Base-by-base conservation (phyloP, 1,140 invertebrate genomes). In the Akabosia matsudoensis region DNA sequence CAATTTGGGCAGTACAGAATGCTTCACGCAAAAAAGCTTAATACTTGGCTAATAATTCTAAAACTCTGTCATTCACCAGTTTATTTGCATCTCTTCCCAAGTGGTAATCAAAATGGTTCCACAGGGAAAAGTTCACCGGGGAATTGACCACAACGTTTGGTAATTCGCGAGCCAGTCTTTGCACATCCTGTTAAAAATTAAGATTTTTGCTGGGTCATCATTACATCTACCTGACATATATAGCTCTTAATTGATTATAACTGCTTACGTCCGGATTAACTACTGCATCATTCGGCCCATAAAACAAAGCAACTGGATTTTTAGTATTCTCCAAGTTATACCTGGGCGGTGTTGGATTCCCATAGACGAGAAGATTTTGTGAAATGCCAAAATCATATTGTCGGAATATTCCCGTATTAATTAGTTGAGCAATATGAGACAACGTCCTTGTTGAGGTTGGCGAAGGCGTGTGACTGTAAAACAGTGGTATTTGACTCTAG, bases 401-500 rank as follows among this genome's bases (percentile, higher is more conserved):
- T 18, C 74, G 72, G 74, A 84, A 84, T 26, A 79, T 73, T 56
- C 85, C 87, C 56, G 86, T 88, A 33, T 85, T 85, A 74, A 92
- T 87, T 18, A 90, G 86, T 85, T 94, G 92, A 1, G 86, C 89
- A 81, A 90, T 93, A 83, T 94, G 93, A 13, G 91, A 85, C 16
- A 96, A 82, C 80, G 95, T 94, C 82, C 90, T 90, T 0, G 90
- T 89, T 0, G 94, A 92, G 0, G 93, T 88, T 7, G 94, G 94
- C 0, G 93, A 92, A 1, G 96, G 96, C 1, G 90, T 90, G 83
- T 97, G 92, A 18, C 89, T 88, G 1, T 92, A 83, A 81, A 94
- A 92, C 0, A 92, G 88, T 0, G 92, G 91, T 0, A 94, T 76
- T 82, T 91, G 86, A 31, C 90, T 90, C 90, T 92, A 34, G 22